A percentile compares a stretch with the other conserved stretches of the same genome.
These are phyloP conservation scores for Gryon sp. DNA, from an alignment of 1,140 invertebrate species.

Conservation along the genomic window DNA sequence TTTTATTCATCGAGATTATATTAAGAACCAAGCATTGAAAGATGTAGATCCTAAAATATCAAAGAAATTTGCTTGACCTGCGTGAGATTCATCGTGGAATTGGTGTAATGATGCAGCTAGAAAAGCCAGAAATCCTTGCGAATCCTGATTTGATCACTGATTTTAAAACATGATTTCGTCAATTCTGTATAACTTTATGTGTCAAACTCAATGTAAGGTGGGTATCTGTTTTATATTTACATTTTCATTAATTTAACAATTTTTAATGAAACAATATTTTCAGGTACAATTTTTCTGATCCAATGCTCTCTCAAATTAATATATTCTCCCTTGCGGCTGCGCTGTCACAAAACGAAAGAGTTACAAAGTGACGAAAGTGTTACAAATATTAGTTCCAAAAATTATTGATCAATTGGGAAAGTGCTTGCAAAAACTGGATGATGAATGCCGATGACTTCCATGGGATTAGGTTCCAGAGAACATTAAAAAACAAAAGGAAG, in stretches of 20 bases:
- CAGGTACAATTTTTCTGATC: constrained; percentile 11
- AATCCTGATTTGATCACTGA: neutral
- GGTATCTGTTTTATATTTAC: too few relatives aligned
- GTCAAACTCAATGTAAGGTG: too few relatives aligned
- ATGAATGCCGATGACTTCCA: constrained; percentile 1
- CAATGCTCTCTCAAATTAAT: constrained; percentile 2
- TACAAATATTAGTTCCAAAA: too few relatives aligned
- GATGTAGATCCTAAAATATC: neutral
- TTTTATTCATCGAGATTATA: neutral
- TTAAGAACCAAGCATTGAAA: neutral
- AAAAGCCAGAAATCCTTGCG: neutral
- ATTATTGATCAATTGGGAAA: constrained; percentile 2
- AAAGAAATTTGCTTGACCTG: neutral
- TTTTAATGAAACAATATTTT: neutral
- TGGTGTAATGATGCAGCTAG: neutral
- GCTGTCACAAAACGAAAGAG: constrained; percentile 1
- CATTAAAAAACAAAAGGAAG: neutral
- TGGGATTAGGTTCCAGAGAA: neutral
- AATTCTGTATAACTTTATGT: neutral
- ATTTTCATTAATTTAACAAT: constrained; percentile 14
- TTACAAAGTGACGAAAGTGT: neutral
- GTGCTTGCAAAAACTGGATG: constrained; percentile 5
- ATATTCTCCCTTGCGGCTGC: neutral
- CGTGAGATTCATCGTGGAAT: constrained; percentile 2
- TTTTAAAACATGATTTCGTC: neutral